Evolutionary conservation across 2,888 invertebrate species (phyloP).

Genomic region (Drosophila buzzatii): DNA sequence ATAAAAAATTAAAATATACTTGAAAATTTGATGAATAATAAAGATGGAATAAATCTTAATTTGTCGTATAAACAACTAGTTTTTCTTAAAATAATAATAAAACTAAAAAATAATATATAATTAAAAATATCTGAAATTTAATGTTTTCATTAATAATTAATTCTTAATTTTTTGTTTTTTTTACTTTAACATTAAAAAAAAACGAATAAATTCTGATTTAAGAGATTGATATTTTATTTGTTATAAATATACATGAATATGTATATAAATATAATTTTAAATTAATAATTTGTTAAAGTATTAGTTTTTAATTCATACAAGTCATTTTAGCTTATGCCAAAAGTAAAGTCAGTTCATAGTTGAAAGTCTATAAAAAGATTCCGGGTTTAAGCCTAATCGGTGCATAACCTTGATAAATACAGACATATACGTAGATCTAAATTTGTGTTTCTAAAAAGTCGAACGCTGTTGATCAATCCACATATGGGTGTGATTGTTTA

Average conservation of each 20-base stretch:
- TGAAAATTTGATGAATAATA: conserved; percentile 34
- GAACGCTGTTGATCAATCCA: conserved; percentile 44
- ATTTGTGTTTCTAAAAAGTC: conserved; percentile 25
- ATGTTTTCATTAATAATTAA: no score
- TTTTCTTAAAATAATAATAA: background rate
- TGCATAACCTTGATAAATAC: conserved; percentile 10
- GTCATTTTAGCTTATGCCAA: background rate
- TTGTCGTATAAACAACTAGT: background rate
- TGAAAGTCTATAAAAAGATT: background rate
- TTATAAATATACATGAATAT: no score
- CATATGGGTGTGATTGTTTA: conserved; percentile 47
- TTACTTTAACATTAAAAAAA: no score
- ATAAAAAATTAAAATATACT: conserved; percentile 29
- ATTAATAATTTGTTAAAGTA: background rate
- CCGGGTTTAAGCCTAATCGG: conserved; percentile 15
- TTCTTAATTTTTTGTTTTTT: no score
- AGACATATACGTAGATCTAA: conserved; percentile 12
- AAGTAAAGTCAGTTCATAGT: background rate
- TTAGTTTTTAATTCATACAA: background rate
- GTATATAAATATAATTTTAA: background rate
- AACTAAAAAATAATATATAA: background rate
- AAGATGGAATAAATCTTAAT: conserved; percentile 26
- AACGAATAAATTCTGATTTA: no score
- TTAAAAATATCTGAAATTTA: no score
- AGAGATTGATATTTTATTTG: no score